These are phyloP conservation scores for Trissolcus brochymenae DNA, from an alignment of 2,888 invertebrate genomes.

Conservation along the genomic window DNA sequence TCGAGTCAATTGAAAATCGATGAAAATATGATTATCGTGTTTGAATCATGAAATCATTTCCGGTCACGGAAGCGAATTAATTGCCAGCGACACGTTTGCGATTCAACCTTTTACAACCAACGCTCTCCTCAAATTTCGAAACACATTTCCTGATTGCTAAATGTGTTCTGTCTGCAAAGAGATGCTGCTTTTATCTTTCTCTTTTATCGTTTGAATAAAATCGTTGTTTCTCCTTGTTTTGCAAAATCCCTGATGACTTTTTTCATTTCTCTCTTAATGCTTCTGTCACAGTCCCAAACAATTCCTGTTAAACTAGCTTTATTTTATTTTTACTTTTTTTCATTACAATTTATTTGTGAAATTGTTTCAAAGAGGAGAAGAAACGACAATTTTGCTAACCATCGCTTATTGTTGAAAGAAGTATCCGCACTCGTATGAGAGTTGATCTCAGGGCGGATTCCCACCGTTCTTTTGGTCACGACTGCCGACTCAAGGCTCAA, in stretches of 20 bases:
- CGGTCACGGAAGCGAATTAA: conserved; percentile 45
- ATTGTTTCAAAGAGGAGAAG: conserved; percentile 15
- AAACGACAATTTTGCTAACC: conserved; percentile 43
- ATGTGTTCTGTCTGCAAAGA: conserved; percentile 15
- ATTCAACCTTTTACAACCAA: background rate
- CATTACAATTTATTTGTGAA: too few species aligned
- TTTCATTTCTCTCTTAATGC: too few species aligned
- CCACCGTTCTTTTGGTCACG: conserved; percentile 75
- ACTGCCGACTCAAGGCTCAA: conserved; percentile 45
- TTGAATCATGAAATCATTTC: conserved; percentile 38
- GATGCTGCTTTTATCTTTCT: conserved; percentile 15
- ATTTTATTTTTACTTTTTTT: too few species aligned
- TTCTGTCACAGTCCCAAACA: too few species aligned
- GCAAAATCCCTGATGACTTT: too few species aligned
- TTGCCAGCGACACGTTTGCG: conserved; percentile 33
- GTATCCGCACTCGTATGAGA: conserved; percentile 72
- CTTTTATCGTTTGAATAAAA: conserved; percentile 17
- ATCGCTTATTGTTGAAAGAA: conserved; percentile 20
- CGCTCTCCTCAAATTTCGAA: conserved; percentile 11
- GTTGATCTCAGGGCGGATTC: conserved; percentile 76
- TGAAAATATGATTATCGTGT: too few species aligned
- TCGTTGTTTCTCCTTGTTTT: background rate
- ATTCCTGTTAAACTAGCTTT: too few species aligned
- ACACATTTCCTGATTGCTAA: conserved; percentile 25
- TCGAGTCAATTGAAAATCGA: too few species aligned